Evolutionary conservation across 2,797 vertebrate species (phyloP).

Genomic region (Discoglossus pictus): DNA sequence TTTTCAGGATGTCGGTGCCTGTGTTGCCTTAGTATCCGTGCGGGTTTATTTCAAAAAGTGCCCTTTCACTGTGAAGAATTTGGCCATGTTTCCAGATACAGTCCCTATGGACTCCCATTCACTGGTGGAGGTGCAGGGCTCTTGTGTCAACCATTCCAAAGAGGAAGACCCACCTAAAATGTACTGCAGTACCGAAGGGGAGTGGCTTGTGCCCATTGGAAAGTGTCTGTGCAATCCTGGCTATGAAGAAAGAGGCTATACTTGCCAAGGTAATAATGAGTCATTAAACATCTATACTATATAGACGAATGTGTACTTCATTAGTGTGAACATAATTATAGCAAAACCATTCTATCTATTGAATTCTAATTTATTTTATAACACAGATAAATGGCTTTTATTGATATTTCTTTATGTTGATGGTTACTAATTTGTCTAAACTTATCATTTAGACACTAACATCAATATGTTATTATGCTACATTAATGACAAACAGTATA

Average conservation of each 20-base stretch:
- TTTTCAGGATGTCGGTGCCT: constrained; percentile 96
- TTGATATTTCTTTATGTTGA: too few species aligned
- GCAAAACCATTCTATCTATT: too few species aligned
- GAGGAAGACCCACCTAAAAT: constrained; percentile 95
- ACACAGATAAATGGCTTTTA: too few species aligned
- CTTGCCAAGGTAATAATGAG: constrained; percentile 88
- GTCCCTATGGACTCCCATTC: constrained; percentile 96
- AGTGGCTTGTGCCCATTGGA: constrained; percentile 98
- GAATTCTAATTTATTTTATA: too few species aligned
- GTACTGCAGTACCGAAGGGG: constrained; percentile 98
- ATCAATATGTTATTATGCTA: too few species aligned
- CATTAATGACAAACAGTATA: too few species aligned
- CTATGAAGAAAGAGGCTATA: constrained; percentile 85
- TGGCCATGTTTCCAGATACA: constrained; percentile 95
- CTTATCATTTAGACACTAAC: too few species aligned
- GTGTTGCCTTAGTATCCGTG: constrained; percentile 94
- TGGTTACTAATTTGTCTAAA: too few species aligned
- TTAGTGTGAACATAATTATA: too few species aligned
- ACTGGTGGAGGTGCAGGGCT: constrained; percentile 93
- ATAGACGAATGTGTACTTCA: too few species aligned
- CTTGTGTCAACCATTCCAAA: constrained; percentile 94
- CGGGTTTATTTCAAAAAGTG: constrained; percentile 98
- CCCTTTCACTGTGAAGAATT: constrained; percentile 89
- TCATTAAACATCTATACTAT: not conserved
- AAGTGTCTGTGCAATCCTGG: constrained; percentile 93